Conservation (phyloP, 2,113 vertebrate species). For the Herpailurus yagouaroundi region DNA sequence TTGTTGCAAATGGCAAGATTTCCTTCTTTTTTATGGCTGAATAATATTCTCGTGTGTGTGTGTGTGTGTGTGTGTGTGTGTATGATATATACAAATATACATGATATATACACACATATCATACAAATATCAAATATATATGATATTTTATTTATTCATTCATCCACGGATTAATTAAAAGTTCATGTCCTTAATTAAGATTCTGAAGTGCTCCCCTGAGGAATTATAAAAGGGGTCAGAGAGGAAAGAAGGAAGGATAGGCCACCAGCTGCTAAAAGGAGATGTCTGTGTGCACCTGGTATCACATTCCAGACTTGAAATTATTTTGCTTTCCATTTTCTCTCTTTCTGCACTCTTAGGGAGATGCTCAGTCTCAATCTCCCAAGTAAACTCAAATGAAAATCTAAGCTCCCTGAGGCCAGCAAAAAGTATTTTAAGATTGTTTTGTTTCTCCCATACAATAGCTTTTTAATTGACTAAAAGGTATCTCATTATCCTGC, state of each 20-base stretch:
- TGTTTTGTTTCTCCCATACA: not conserved
- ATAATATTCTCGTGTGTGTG: not conserved
- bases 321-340: not conserved
- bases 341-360: not conserved
- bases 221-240: not conserved
- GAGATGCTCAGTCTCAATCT: not conserved
- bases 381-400: not conserved
- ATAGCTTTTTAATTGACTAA: not conserved
- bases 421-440: not conserved
- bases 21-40: not conserved
- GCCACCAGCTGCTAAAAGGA: not conserved
- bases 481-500: not conserved
- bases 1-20: not conserved
- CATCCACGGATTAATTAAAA: not conserved
- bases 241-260: not conserved
- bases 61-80: no score
- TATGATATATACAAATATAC: no score
- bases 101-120: no score
- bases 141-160: not conserved
- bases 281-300: rapidly evolving
- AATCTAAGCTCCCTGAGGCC: not conserved
- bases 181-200: not conserved
- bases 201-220: not conserved
- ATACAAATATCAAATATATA: not conserved
- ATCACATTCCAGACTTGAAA: not conserved